Conservation (phyloP, 2,113 vertebrate species). For the Isichthys henryi region DNA sequence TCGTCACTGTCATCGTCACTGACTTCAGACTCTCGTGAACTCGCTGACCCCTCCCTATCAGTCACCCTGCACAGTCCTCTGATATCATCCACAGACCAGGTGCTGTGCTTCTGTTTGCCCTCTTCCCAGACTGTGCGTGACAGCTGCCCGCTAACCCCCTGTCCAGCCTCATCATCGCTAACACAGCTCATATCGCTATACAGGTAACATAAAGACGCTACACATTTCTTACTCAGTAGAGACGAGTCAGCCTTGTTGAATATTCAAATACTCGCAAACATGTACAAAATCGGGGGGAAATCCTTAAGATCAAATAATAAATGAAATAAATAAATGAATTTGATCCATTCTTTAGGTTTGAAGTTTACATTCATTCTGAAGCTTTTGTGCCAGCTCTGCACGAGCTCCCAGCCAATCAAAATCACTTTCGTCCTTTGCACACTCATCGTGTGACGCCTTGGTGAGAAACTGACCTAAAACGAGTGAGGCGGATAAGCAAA, state of each 20-base stretch:
- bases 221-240: background rate
- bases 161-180: background rate
- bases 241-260: background rate
- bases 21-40: background rate
- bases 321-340: background rate
- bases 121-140: background rate
- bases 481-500: background rate
- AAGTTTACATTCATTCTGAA: background rate
- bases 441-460: background rate
- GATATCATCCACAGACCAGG: background rate
- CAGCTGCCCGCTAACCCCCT: background rate
- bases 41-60: background rate
- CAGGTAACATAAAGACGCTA: background rate
- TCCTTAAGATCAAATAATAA: background rate
- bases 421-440: background rate
- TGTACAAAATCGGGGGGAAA: background rate
- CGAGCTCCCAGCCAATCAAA: background rate
- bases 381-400: background rate
- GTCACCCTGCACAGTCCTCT: background rate
- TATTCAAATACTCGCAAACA: background rate
- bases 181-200: background rate
- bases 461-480: background rate
- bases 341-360: background rate
- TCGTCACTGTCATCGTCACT: background rate
- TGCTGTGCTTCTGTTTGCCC: background rate